Evolutionary conservation across 2,113 vertebrate species (phyloP), one percentile per base, ranked within the genome.

Genomic region (Orientallactaga bullata): DNA sequence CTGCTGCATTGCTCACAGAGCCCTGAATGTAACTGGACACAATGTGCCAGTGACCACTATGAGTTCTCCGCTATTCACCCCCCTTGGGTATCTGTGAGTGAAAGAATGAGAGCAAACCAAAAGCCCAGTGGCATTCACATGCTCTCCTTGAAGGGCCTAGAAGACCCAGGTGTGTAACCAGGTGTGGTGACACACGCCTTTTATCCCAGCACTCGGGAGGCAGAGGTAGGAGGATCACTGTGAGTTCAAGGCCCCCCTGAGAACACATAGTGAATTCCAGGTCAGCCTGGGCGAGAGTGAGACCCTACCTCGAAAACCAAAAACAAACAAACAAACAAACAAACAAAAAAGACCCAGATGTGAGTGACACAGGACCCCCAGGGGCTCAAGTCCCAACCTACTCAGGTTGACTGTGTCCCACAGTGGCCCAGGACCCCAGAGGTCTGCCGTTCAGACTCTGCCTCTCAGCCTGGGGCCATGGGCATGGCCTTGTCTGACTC

Each of bases 21-120:
- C 37, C 91, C 55, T 47, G 26, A 78, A 42, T 32, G 17, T 37
- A 69, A 81, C 1, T 85, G 73, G 85, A 3, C 39, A 77, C 55
- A 72, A 80, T 35, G 30, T 72, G 58, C 20, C 55, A 86, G 87
- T 68, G 79, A 86, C 71, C 21, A 92, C 71, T 8, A 95, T 76
- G 76, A 87, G 94, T 42, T 72, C 72, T 94, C 8, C 63, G 92
- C 73, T 60, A 20, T 55, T 77, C 66, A 89, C 83, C 71, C 30
- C n/a, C 79, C 58, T 79, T 61, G 60, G 63, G 73, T 32, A 77
- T 74, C 58, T 32, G 68, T 82, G 80, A 79, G 93, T 87, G 51
- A 82, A 42, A 30, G 35, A 66, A 73, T 86, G 55, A 86, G 68
- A 69, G 76, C 69, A 90, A 85, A 28, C 85, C 92, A 73, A 39